Evolutionary conservation across 2,888 invertebrate species (phyloP).

Genomic region (Campaea margaritaria): DNA sequence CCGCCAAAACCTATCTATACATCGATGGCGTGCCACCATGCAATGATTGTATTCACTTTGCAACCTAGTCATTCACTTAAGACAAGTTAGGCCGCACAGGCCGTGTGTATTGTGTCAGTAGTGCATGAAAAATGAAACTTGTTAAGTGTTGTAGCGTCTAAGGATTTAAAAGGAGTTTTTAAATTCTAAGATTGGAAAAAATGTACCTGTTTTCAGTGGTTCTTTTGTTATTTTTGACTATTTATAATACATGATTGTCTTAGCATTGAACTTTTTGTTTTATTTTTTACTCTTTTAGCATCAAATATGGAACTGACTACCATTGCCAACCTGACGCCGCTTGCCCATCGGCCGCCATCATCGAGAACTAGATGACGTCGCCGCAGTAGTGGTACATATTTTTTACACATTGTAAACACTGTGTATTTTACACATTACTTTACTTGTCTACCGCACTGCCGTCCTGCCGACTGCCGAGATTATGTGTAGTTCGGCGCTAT

Average conservation of each 20-base stretch:
- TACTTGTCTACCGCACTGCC: too few relatives aligned
- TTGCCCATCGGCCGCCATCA: too few relatives aligned
- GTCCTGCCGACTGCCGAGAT: too few relatives aligned
- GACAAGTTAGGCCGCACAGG: conserved; percentile 63
- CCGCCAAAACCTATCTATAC: conserved; percentile 32
- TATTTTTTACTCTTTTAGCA: conserved; percentile 37
- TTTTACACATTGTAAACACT: too few relatives aligned
- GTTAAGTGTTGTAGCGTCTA: conserved; percentile 84
- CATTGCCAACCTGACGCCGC: too few relatives aligned
- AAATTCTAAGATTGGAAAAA: conserved; percentile 82
- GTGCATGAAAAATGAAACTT: conserved; percentile 80
- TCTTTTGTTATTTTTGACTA: conserved; percentile 85
- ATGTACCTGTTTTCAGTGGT: conserved; percentile 84
- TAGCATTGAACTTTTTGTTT: conserved; percentile 76
- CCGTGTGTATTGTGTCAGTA: conserved; percentile 75
- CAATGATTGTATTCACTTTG: conserved; percentile 66
- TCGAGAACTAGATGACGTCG: too few relatives aligned
- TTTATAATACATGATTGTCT: conserved; percentile 85
- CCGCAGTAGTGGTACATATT: too few relatives aligned
- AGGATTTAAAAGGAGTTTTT: conserved; percentile 79
- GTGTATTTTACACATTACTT: too few relatives aligned
- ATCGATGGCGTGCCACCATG: conserved; percentile 39
- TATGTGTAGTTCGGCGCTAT: too few relatives aligned
- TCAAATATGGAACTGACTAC: too few relatives aligned
- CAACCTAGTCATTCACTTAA: conserved; percentile 84